Conservation (phyloP, 2,888 invertebrate species). For the Platycnemis pennipes region DNA sequence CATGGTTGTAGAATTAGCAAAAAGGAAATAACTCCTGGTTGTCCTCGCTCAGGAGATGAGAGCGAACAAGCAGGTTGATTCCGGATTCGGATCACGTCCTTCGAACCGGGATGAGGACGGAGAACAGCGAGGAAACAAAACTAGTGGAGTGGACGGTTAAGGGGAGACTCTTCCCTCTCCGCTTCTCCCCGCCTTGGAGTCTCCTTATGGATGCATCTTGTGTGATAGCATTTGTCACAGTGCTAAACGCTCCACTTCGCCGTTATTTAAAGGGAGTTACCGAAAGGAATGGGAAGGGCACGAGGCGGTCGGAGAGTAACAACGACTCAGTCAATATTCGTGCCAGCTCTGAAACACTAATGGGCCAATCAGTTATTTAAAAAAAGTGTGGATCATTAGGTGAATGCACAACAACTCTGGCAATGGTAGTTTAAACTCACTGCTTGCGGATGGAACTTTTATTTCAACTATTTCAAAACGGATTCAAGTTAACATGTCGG, state of each 20-base stretch:
- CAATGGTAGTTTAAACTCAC: no score
- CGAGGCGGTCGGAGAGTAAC: neutral
- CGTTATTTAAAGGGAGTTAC: slow-evolving; percentile 6
- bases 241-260: slow-evolving; percentile 3
- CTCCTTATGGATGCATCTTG: slow-evolving; percentile 40
- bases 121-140: neutral
- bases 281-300: neutral
- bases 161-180: neutral
- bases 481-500: no score
- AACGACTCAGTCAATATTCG: slow-evolving; percentile 7
- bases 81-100: neutral
- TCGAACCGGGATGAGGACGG: neutral
- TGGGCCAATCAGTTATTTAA: neutral
- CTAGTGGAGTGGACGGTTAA: neutral
- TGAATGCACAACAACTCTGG: no score
- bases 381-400: no score
- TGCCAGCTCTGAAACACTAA: neutral
- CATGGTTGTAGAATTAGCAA: neutral
- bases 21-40: neutral
- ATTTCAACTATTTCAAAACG: no score
- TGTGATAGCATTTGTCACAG: slow-evolving; percentile 29
- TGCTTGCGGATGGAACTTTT: no score
- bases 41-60: neutral
- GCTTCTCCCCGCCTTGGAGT: neutral
- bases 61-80: neutral